Evolutionary conservation across 2,888 invertebrate species (phyloP).

Genomic region (Formica aserva): DNA sequence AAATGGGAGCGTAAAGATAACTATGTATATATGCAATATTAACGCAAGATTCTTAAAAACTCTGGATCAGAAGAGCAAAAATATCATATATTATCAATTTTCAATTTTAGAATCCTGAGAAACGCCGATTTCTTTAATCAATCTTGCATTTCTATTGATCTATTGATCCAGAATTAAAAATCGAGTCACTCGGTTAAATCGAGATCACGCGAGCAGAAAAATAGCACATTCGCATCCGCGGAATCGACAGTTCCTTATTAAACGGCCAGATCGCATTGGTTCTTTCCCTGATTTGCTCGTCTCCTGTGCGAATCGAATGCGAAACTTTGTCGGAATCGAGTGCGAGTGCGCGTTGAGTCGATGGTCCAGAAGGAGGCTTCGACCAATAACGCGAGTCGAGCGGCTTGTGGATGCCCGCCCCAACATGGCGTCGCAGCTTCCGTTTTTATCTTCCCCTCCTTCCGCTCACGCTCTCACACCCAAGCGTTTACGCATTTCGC

Average conservation of each 20-base stretch:
- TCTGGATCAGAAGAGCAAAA: not conserved
- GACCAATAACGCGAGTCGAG: constrained; percentile 74
- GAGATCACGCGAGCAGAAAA: not conserved
- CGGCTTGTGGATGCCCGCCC: constrained; percentile 77
- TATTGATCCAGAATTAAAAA: constrained; percentile 11
- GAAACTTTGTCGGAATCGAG: constrained; percentile 61
- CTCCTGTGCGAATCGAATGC: constrained; percentile 38
- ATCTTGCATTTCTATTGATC: not conserved
- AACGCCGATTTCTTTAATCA: not conserved
- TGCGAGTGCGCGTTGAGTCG: constrained; percentile 67
- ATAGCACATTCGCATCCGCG: not conserved
- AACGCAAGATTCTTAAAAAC: not conserved
- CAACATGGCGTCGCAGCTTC: constrained; percentile 79
- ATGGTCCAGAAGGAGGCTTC: constrained; percentile 68
- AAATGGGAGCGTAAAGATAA: not conserved
- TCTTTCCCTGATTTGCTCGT: constrained; percentile 5
- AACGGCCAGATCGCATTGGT: constrained; percentile 13
- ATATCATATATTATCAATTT: not conserved
- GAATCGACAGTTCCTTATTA: constrained; percentile 39
- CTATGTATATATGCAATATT: not conserved
- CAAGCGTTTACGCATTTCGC: constrained; percentile 30
- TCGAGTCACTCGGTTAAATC: constrained; percentile 17
- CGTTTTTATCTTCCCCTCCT: constrained; percentile 67
- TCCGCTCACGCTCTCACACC: not conserved
- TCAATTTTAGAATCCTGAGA: not conserved